Evolutionary conservation across 2,113 vertebrate genomes (phyloP), one percentile per base, ranked within the genome.

Genomic region (Bucco capensis): DNA sequence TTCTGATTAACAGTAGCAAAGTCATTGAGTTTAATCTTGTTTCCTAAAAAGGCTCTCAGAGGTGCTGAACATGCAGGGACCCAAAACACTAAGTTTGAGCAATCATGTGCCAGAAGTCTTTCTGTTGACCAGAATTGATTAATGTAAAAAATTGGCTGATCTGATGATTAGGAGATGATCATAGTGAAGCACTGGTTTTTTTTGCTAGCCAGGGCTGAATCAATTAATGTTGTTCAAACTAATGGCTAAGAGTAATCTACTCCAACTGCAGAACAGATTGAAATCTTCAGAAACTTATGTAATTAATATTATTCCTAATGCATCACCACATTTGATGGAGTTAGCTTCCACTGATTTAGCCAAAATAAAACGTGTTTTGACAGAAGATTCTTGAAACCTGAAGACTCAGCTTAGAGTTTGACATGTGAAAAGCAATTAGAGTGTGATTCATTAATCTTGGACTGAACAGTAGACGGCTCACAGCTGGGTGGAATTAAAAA

Each of bases 401-500:
- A 72, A 86, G 49, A 75, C 60, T 91, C 53, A 46, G 64, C 77
- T 33, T 77, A 73, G 76, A 93, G 51, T 82, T 73, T 96, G 93
- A 92, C 88, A 88, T 69, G 44, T 74, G 86, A 90, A 82, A 97
- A 88, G 61, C 40, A 67, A 80, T 91, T 69, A 74, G 57, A 85
- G 28, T 37, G 42, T 51, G n/a, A 64, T 92, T 94, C 53, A 93
- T 96, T 82, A 92, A 94, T 92, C 47, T 92, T 65, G 76, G 15
- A 40, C 75, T 83, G 38, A 88, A n/a, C 10, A 13, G 86, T 33
- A 46, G 81, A 94, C 3, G 14, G 79, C 85, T 93, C 47, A 3
- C 23, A 31, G 90, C 80, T 92, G 85, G 66, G 23, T 85, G 57
- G 86, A 91, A 95, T 92, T 95, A 95, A 96, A 96, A 96, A 94